Evolutionary conservation across 2,888 invertebrate genomes (phyloP).

Genomic region (Ophonus ardosiacus): DNA sequence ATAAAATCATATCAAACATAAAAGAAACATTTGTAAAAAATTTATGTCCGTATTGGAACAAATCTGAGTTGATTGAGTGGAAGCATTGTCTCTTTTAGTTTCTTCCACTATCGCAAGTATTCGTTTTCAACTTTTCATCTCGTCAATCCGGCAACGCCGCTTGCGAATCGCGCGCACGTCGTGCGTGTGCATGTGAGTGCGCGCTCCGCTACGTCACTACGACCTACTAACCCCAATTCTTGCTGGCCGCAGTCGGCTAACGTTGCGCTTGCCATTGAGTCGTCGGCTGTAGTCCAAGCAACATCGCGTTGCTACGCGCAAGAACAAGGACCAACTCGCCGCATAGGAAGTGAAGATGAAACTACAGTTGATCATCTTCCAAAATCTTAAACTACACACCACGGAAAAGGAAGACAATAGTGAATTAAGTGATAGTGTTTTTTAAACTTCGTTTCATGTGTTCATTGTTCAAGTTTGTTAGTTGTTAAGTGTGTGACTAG

Average conservation of each 20-base stretch:
- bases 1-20: background rate
- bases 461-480: constrained; percentile 21
- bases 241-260: constrained; percentile 76
- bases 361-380: constrained; percentile 63
- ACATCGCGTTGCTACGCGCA: constrained; percentile 32
- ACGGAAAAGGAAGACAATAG: background rate
- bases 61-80: too few relatives aligned
- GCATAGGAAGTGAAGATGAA: constrained; percentile 70
- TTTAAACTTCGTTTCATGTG: background rate
- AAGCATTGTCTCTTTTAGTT: too few relatives aligned
- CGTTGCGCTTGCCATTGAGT: constrained; percentile 74
- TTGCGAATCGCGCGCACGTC: constrained; percentile 73
- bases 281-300: constrained; percentile 68
- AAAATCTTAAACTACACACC: constrained; percentile 61
- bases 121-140: constrained; percentile 71
- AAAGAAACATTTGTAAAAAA: too few relatives aligned
- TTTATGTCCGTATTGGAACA: too few relatives aligned
- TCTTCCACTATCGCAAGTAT: background rate
- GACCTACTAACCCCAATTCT: constrained; percentile 85
- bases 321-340: constrained; percentile 68
- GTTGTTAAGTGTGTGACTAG: background rate
- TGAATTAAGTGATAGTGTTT: background rate
- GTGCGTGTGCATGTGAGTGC: constrained; percentile 29
- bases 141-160: constrained; percentile 86
- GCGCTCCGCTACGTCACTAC: constrained; percentile 80